phyloP scores from a whole-genome alignment of 1,140 invertebrate species.

The Telenomus remus region DNA sequence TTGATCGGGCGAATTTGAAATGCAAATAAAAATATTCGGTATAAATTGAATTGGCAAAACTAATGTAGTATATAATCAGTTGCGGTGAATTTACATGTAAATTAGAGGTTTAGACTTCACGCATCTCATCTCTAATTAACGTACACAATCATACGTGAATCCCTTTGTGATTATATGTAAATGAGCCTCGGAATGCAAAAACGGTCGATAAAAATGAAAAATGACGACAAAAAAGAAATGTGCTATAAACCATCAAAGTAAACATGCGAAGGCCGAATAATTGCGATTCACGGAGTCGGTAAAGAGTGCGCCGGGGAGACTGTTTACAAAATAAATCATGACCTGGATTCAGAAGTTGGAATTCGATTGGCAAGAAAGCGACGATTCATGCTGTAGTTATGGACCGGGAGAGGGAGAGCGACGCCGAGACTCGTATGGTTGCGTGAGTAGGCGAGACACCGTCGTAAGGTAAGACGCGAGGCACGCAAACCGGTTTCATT shows the following conservation, averaged over 20 bases:
- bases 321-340: no score
- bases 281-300: no score
- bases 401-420: constrained; percentile 7
- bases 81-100: constrained; percentile 42
- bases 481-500: constrained; percentile 44
- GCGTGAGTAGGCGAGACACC: constrained; percentile 44
- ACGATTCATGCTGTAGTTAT: constrained; percentile 8
- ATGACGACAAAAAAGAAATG: background rate
- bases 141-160: constrained; percentile 48
- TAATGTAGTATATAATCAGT: constrained; percentile 45
- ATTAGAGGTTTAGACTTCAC: constrained; percentile 47
- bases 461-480: constrained; percentile 7
- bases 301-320: no score
- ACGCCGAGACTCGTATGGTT: constrained; percentile 48
- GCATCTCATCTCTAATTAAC: constrained; percentile 52
- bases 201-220: constrained; percentile 14
- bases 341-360: no score
- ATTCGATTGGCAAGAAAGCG: constrained; percentile 9
- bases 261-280: no score
- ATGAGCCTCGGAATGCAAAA: constrained; percentile 23
- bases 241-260: no score
- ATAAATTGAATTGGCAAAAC: constrained; percentile 27
- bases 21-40: constrained; percentile 10
- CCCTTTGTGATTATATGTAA: constrained; percentile 38
- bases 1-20: background rate